These are phyloP conservation scores for Limnephilus auricula DNA, from an alignment of 2,888 invertebrate species.

Conservation along the genomic window DNA sequence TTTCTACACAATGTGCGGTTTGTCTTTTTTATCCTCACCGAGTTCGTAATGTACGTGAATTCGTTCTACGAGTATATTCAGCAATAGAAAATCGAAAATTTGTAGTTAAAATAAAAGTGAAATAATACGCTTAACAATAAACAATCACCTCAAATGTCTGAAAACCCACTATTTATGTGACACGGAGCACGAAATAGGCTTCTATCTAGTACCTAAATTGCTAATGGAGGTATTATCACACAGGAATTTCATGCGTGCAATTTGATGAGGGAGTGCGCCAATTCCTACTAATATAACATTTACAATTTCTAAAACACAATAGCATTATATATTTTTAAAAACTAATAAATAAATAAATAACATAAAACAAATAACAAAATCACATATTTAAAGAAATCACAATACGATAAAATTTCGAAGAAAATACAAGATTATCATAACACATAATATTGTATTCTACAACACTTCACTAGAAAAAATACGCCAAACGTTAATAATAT, in stretches of 20 bases:
- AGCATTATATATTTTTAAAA: background rate
- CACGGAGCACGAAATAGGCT: background rate
- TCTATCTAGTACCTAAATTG: background rate
- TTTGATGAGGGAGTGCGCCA: background rate
- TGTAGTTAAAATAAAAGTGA: background rate
- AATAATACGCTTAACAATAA: background rate
- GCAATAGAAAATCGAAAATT: background rate
- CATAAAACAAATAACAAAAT: background rate
- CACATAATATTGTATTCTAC: too few species aligned
- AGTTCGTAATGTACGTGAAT: background rate
- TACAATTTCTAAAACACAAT: background rate
- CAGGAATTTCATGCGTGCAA: background rate
- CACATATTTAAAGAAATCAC: background rate
- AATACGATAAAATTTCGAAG: too few species aligned
- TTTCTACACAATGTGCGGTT: too few species aligned
- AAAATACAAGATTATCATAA: too few species aligned
- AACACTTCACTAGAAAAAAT: background rate
- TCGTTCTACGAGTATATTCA: background rate
- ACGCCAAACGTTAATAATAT: background rate
- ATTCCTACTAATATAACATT: background rate
- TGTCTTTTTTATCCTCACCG: background rate
- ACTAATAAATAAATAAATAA: background rate
- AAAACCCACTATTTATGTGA: background rate
- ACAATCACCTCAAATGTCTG: background rate
- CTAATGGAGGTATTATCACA: background rate